Conservation (phyloP, 1,140 invertebrate species). For the Drosophila obscura region DNA sequence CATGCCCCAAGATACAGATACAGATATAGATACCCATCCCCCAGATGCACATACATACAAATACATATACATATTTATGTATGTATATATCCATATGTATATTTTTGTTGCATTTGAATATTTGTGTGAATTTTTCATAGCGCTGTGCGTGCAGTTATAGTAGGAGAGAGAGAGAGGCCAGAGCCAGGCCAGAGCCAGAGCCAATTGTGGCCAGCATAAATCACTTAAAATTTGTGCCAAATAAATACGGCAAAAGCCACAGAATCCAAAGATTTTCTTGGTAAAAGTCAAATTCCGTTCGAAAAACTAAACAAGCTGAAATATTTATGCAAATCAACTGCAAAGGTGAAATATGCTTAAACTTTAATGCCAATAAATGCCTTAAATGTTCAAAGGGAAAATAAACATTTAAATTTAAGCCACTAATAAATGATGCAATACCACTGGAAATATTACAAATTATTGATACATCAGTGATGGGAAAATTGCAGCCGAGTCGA, state of each 20-base stretch:
- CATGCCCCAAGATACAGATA: constrained; percentile 33
- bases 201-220: constrained; percentile 78
- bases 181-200: constrained; percentile 17
- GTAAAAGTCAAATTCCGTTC: constrained; percentile 57
- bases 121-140: constrained; percentile 62
- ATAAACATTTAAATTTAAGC: constrained; percentile 16
- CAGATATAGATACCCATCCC: background rate
- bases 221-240: constrained; percentile 82
- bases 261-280: constrained; percentile 59
- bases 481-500: too few species aligned
- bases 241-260: constrained; percentile 70
- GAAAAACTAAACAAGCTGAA: constrained; percentile 31
- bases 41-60: background rate
- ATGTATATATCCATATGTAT: background rate
- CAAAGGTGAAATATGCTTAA: constrained; percentile 50
- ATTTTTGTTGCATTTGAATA: constrained; percentile 10
- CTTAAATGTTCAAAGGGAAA: constrained; percentile 28
- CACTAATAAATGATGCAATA: constrained; percentile 23
- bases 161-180: constrained; percentile 1
- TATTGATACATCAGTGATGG: too few species aligned
- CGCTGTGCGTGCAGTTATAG: constrained; percentile 46
- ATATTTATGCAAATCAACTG: constrained; percentile 66
- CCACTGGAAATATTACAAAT: background rate
- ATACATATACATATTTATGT: constrained; percentile 1
- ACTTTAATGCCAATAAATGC: constrained; percentile 36